A percentile compares a stretch with the other conserved stretches of the same genome.
These are phyloP conservation scores for Sisor rabdophorus DNA, from an alignment of 2,113 vertebrate genomes.

Conservation along the genomic window DNA sequence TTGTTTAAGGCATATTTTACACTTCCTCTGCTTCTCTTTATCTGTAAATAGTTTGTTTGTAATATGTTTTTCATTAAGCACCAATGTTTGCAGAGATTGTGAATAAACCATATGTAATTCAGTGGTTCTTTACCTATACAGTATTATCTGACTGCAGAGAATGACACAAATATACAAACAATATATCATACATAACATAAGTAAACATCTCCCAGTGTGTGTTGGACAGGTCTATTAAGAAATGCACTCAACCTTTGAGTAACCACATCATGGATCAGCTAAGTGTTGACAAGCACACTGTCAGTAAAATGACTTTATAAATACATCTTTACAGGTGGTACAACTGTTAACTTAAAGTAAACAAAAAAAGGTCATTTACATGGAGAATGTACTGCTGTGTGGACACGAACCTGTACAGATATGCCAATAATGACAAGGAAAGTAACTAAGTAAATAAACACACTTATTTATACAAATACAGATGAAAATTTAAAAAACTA, in stretches of 20 bases:
- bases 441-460: too few relatives aligned
- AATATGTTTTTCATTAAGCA: neutral
- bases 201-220: slow-evolving; percentile 31
- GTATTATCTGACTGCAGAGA: neutral
- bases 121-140: neutral
- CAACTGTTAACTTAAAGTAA: slow-evolving; percentile 59
- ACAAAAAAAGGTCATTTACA: slow-evolving; percentile 34
- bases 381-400: neutral
- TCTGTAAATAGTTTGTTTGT: neutral
- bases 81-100: neutral
- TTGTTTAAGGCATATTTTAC: slow-evolving; percentile 27
- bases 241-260: slow-evolving; percentile 52
- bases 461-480: too few relatives aligned
- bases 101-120: neutral
- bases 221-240: slow-evolving; percentile 36
- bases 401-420: neutral
- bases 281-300: slow-evolving; percentile 57
- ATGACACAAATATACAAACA: neutral
- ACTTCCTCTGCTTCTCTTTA: slow-evolving; percentile 32
- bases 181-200: slow-evolving; percentile 7
- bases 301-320: slow-evolving; percentile 66
- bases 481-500: too few relatives aligned
- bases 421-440: too few relatives aligned
- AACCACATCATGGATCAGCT: slow-evolving; percentile 47
- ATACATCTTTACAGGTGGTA: slow-evolving; percentile 64